phyloP scores from a whole-genome alignment of 2,797 vertebrate genomes.

The Pangasius sanitwongsei region DNA sequence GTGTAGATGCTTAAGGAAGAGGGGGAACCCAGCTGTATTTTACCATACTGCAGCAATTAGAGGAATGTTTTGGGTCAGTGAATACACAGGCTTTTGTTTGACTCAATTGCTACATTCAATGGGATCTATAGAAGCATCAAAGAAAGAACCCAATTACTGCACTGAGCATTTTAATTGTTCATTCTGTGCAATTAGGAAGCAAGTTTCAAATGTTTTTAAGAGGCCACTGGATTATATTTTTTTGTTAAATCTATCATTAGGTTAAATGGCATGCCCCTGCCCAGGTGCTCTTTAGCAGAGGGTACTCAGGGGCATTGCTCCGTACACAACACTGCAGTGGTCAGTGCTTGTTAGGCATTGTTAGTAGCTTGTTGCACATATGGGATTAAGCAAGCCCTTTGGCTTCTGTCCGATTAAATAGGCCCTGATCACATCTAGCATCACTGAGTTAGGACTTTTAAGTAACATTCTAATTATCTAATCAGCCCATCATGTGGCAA shows the following conservation, averaged over 20 bases:
- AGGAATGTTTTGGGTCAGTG: constrained; percentile 75
- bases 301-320: constrained; percentile 65
- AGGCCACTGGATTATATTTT: constrained; percentile 71
- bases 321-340: constrained; percentile 60
- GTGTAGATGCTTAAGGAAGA: constrained; percentile 52
- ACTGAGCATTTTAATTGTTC: constrained; percentile 68
- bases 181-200: constrained; percentile 72
- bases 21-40: constrained; percentile 62
- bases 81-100: constrained; percentile 77
- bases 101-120: constrained; percentile 75
- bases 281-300: constrained; percentile 72
- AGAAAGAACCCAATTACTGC: constrained; percentile 78
- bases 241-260: constrained; percentile 73
- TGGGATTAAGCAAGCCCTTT: constrained; percentile 27
- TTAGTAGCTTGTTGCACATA: constrained; percentile 26
- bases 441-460: neutral
- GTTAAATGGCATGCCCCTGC: constrained; percentile 65
- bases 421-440: neutral
- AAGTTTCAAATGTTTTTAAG: constrained; percentile 72
- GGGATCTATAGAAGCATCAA: constrained; percentile 71
- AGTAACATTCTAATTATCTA: too few relatives aligned
- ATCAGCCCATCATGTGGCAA: too few relatives aligned
- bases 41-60: constrained; percentile 73
- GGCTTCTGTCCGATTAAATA: constrained; percentile 22
- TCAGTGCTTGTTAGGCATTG: constrained; percentile 34